Conservation (phyloP, 2,888 invertebrate genomes). For the Synergus laeviventris region DNA sequence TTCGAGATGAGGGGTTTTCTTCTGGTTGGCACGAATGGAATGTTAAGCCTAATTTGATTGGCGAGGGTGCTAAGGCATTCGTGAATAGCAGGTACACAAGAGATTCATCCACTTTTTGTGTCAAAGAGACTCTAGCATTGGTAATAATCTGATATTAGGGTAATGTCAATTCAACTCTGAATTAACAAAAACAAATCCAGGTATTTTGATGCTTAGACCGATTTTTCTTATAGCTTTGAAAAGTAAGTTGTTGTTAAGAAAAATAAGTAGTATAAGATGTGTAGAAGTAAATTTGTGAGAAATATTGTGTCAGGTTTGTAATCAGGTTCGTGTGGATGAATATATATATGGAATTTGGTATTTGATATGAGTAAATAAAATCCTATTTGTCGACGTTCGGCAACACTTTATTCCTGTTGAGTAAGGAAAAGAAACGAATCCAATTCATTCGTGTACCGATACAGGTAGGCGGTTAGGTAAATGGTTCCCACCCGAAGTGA, state of each 20-base stretch:
- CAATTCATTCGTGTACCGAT: conserved; percentile 25
- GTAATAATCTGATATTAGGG: neutral
- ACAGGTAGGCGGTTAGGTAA: conserved; percentile 50
- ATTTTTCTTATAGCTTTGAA: neutral
- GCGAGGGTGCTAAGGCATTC: conserved; percentile 44
- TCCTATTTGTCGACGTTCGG: conserved; percentile 43
- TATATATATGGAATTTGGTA: conserved; percentile 29
- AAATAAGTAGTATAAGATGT: neutral
- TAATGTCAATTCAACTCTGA: neutral
- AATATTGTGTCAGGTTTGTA: neutral
- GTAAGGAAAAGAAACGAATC: conserved; percentile 18
- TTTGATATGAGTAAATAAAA: conserved; percentile 41
- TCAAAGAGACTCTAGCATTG: conserved; percentile 13
- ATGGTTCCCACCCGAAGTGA: conserved; percentile 46
- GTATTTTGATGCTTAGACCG: too few species aligned
- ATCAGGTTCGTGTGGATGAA: neutral
- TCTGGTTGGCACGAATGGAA: conserved; percentile 53
- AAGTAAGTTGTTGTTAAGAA: too few species aligned
- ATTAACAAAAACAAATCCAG: neutral
- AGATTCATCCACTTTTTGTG: conserved; percentile 46
- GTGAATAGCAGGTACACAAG: conserved; percentile 44
- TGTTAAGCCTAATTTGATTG: conserved; percentile 63
- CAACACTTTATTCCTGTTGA: conserved; percentile 41
- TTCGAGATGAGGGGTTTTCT: conserved; percentile 44
- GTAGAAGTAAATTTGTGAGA: neutral